Evolutionary conservation across 2,888 invertebrate genomes (phyloP), one percentile per base, ranked within the genome.

Genomic region (Drepana falcataria): DNA sequence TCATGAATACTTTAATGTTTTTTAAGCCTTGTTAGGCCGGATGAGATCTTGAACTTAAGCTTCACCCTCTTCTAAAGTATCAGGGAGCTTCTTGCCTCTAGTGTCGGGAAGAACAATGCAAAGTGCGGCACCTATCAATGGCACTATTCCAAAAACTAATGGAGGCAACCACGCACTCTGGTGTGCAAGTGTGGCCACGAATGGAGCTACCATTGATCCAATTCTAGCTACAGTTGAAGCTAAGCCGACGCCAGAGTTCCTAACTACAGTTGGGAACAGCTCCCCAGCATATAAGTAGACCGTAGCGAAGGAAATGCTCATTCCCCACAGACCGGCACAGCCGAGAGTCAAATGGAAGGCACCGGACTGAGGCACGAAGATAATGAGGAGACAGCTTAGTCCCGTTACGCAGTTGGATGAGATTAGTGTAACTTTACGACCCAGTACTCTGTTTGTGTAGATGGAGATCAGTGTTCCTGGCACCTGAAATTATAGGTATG

Each of bases 241-340:
- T 2, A 95, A 90, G 0, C 98, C 98, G 55, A 98, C 94, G 0
- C 96, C 97, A 48, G 95, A 94, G 73, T 97, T 97, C 40, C 98
- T 92, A 0, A 97, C 94, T 2, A 97, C 95, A 0, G 98, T 98
- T 0, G 98, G 98, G 78, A 97, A 97, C 9, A 97, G 80, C 83
- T 98, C 98, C 0, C 96, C 96, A 0, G 96, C 95, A 79, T 95
- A 98, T 21, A 98, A 92, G 78, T 97, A 98, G 3, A 95, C 95
- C 2, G 96, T 95, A 1, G 96, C 95, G 76, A 97, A 98, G 1
- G 95, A 93, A 48, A 96, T 93, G 21, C 96, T 95, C 81, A 96
- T 94, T 7, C 96, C 96, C 73, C 96, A 95, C 59, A 97, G 94
- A 0, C 95, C 96, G 48, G 94, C 77, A 61, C 95, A 94, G 47